A percentile compares a stretch with the other conserved stretches of the same genome.
phyloP scores from a whole-genome alignment of 2,797 vertebrate genomes.

The Heteromormyrus szaboi region DNA sequence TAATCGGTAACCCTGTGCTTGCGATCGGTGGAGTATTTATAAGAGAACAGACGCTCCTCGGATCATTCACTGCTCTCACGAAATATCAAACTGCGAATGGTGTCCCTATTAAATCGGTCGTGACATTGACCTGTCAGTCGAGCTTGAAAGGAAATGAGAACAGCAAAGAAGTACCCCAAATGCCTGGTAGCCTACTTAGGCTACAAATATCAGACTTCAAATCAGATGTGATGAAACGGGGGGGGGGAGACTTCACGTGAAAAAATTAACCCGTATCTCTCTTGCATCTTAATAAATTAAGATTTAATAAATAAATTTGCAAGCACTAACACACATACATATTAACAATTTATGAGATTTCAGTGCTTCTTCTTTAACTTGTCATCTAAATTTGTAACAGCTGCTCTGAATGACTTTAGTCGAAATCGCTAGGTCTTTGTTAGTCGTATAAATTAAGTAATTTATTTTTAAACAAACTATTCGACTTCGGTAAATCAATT shows the following conservation, averaged over 20 bases:
- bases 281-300: background rate
- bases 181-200: background rate
- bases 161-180: background rate
- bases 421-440: background rate
- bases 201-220: background rate
- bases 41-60: background rate
- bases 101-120: background rate
- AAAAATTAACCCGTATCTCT: background rate
- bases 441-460: background rate
- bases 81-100: background rate
- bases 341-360: background rate
- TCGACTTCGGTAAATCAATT: background rate
- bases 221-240: background rate
- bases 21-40: background rate
- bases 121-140: slow-evolving; percentile 44
- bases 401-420: background rate
- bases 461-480: background rate
- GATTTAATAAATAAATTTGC: background rate
- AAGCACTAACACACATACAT: background rate
- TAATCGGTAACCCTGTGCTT: background rate
- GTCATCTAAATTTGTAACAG: slow-evolving; percentile 21
- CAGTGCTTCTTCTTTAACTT: slow-evolving; percentile 11
- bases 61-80: background rate
- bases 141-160: slow-evolving; percentile 16
- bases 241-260: background rate